These are phyloP conservation scores for Eilema depressum DNA, from an alignment of 2,888 invertebrate genomes.

Conservation along the genomic window DNA sequence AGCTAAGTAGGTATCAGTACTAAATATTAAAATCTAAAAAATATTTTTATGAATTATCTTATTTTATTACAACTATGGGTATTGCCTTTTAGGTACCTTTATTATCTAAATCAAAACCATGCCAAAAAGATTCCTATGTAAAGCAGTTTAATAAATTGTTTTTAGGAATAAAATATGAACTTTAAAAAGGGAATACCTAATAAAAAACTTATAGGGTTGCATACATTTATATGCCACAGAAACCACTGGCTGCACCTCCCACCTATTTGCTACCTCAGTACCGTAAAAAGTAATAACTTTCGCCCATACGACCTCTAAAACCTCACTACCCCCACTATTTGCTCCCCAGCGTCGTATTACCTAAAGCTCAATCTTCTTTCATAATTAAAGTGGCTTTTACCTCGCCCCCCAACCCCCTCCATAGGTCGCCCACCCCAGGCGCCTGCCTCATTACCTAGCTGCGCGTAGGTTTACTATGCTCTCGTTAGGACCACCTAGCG, in stretches of 20 bases:
- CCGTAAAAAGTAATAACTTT: neutral
- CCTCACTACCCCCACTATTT: conserved; percentile 32
- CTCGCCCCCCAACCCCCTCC: conserved; percentile 51
- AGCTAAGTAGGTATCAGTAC: too few relatives aligned
- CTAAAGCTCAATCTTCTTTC: conserved; percentile 82
- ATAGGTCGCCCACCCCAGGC: conserved; percentile 44
- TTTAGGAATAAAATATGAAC: too few relatives aligned
- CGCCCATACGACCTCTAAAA: conserved; percentile 9
- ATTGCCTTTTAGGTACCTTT: too few relatives aligned
- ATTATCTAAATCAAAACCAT: too few relatives aligned
- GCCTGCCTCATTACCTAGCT: conserved; percentile 78
- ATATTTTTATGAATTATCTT: too few relatives aligned
- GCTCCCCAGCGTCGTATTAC: conserved; percentile 58
- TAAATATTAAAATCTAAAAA: too few relatives aligned
- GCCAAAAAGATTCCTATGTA: too few relatives aligned
- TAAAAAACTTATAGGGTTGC: too few relatives aligned
- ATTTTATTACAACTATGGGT: too few relatives aligned
- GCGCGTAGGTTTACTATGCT: conserved; percentile 64
- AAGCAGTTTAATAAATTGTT: too few relatives aligned
- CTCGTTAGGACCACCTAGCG: conserved; percentile 39
- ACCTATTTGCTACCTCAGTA: neutral
- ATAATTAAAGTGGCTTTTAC: conserved; percentile 83
- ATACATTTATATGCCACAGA: too few relatives aligned
- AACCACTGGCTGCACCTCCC: neutral
- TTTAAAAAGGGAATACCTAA: too few relatives aligned